A percentile compares a stretch with the other conserved stretches of the same genome.
These are phyloP conservation scores for Anableps anableps DNA, from an alignment of 2,797 vertebrate species.

Conservation along the genomic window DNA sequence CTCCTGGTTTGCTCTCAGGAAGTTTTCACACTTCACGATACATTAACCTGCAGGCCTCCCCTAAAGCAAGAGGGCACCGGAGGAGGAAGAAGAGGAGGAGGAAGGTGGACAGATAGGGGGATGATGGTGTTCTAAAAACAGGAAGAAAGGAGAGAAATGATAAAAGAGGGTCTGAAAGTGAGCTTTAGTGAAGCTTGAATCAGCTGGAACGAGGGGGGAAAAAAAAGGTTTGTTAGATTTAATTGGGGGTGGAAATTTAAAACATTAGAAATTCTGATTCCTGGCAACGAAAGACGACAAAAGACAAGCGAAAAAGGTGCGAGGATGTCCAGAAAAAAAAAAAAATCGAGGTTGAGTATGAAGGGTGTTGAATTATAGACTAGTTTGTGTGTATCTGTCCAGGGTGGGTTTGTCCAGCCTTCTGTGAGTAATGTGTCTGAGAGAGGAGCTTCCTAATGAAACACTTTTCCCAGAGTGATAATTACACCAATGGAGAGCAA, in stretches of 20 bases:
- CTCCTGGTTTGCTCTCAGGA: conserved; percentile 83
- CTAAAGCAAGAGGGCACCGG: conserved; percentile 43
- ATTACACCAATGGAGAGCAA: conserved; percentile 90
- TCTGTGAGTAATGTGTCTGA: conserved; percentile 96
- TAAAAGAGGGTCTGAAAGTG: conserved; percentile 18
- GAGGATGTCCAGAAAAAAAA: conserved; percentile 50
- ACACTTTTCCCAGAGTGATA: conserved; percentile 97
- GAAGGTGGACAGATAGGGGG: conserved; percentile 23
- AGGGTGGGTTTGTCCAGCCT: conserved; percentile 88
- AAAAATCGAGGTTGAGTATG: conserved; percentile 30
- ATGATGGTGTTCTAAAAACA: conserved; percentile 34
- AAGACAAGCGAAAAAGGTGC: conserved; percentile 14
- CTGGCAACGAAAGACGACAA: conserved; percentile 5
- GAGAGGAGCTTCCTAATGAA: conserved; percentile 95
- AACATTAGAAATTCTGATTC: conserved; percentile 19
- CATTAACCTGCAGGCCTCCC: conserved; percentile 84
- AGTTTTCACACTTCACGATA: conserved; percentile 96
- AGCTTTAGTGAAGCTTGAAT: conserved; percentile 8
- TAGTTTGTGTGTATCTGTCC: conserved; percentile 35
- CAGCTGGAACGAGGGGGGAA: background rate
- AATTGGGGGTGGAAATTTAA: conserved; percentile 23
- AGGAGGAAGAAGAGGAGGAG: conserved; percentile 19
- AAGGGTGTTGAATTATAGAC: conserved; percentile 50
- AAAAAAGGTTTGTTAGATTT: conserved; percentile 1
- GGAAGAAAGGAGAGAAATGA: conserved; percentile 25